Evolutionary conservation across 2,113 vertebrate genomes (phyloP).

Genomic region (Puntigrus tetrazona): DNA sequence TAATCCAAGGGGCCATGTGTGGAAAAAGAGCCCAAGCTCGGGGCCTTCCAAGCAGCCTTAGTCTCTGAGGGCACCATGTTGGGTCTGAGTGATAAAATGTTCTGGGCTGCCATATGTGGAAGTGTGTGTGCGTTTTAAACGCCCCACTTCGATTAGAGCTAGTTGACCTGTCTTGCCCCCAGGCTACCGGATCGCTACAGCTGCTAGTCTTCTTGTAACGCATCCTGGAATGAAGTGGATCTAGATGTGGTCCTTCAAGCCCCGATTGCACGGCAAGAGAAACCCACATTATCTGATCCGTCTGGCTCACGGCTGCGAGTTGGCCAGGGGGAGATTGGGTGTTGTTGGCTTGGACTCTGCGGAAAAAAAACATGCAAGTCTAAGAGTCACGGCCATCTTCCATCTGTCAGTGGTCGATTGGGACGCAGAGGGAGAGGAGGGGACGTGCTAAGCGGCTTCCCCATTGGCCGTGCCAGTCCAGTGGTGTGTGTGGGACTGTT

Average conservation of each 20-base stretch:
- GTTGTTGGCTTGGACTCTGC: constrained; percentile 63
- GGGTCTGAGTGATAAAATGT: constrained; percentile 45
- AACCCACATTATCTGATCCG: constrained; percentile 62
- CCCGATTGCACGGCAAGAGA: constrained; percentile 36
- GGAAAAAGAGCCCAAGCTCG: constrained; percentile 11
- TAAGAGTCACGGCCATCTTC: constrained; percentile 80
- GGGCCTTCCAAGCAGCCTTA: background rate
- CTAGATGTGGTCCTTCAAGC: constrained; percentile 27
- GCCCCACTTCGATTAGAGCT: constrained; percentile 11
- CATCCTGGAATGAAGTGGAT: constrained; percentile 22
- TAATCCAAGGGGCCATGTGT: constrained; percentile 61
- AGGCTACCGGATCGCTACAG: constrained; percentile 15
- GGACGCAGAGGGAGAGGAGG: constrained; percentile 68
- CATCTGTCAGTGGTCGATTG: constrained; percentile 91
- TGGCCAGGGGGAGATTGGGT: constrained; percentile 17
- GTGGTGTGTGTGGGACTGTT: constrained; percentile 55
- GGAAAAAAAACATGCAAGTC: constrained; percentile 68
- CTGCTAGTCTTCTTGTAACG: constrained; percentile 13
- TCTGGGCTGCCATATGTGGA: constrained; percentile 34
- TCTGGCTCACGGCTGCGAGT: constrained; percentile 47
- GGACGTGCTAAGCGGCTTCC: constrained; percentile 64
- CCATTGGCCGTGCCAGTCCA: constrained; percentile 65
- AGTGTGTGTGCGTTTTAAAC: background rate
- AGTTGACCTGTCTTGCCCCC: constrained; percentile 38
- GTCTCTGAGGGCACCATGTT: constrained; percentile 40